Percentiles rank a stretch among this genome's conserved stretches.
phyloP scores from a whole-genome alignment of 2,888 invertebrate genomes.

The Oscheius myriophilus region DNA sequence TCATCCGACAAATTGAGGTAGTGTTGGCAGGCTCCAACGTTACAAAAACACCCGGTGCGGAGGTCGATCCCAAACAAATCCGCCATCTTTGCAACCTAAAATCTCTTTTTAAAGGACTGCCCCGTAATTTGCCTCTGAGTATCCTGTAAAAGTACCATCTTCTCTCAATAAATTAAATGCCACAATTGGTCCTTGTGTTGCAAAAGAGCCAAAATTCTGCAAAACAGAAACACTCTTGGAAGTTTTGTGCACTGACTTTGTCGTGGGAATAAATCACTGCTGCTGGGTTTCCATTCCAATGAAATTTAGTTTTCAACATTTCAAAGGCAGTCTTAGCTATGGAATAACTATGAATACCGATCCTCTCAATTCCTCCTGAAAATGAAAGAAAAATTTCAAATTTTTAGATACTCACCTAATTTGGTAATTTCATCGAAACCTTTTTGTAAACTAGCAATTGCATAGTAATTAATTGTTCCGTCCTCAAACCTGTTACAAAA shows the following conservation, averaged over 20 bases:
- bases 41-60: slow-evolving; percentile 94
- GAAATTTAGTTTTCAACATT: slow-evolving; percentile 36
- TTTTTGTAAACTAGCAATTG: slow-evolving; percentile 83
- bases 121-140: slow-evolving; percentile 81
- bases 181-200: slow-evolving; percentile 85
- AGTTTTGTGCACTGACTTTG: slow-evolving; percentile 1
- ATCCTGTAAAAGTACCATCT: slow-evolving; percentile 85
- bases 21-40: slow-evolving; percentile 79
- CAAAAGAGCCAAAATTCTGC: neutral
- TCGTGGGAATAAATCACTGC: slow-evolving; percentile 41
- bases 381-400: neutral
- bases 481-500: slow-evolving; percentile 79
- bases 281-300: slow-evolving; percentile 41
- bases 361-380: slow-evolving; percentile 59
- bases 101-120: neutral
- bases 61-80: slow-evolving; percentile 85
- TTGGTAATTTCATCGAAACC: slow-evolving; percentile 83
- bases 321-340: slow-evolving; percentile 26
- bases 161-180: slow-evolving; percentile 86
- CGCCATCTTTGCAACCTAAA: slow-evolving; percentile 86
- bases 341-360: slow-evolving; percentile 36
- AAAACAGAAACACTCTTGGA: neutral
- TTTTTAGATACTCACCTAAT: slow-evolving; percentile 74
- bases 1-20: slow-evolving; percentile 46
- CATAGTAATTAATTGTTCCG: slow-evolving; percentile 88